phyloP scores from a whole-genome alignment of 2,113 vertebrate genomes.

The Muscicapa adusta region DNA sequence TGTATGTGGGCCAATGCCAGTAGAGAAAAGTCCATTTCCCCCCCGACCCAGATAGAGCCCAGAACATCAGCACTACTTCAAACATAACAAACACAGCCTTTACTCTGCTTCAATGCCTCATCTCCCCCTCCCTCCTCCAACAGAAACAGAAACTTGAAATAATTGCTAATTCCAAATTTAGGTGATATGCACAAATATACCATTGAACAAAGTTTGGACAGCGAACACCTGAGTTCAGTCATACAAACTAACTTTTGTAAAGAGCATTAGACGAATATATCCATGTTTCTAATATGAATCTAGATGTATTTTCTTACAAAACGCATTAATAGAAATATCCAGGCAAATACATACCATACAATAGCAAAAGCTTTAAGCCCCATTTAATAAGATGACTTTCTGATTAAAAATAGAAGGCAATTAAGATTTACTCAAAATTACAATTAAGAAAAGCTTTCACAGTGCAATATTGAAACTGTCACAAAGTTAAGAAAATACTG shows the following conservation, averaged over 20 bases:
- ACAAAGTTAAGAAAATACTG: constrained; percentile 83
- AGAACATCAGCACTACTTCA: neutral
- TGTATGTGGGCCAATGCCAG: neutral
- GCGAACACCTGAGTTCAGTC: constrained; percentile 72
- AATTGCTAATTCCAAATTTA: neutral
- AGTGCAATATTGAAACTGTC: constrained; percentile 76
- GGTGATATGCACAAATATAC: constrained; percentile 40
- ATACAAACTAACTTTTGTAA: constrained; percentile 67
- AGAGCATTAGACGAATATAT: constrained; percentile 57
- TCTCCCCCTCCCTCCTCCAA: neutral
- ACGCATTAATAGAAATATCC: constrained; percentile 74
- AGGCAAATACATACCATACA: constrained; percentile 71
- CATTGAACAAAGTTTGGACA: constrained; percentile 24
- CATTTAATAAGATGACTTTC: constrained; percentile 73
- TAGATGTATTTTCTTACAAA: constrained; percentile 75
- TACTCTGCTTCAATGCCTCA: neutral
- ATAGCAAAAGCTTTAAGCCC: constrained; percentile 72
- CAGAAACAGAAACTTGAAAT: neutral
- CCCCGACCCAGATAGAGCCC: neutral
- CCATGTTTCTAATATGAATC: constrained; percentile 65
- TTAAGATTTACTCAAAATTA: constrained; percentile 79
- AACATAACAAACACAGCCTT: rapidly evolving
- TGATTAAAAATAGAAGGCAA: constrained; percentile 81
- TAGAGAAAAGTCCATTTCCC: constrained; percentile 27
- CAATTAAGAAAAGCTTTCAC: constrained; percentile 79